These are phyloP conservation scores for Hydrotaea diabolus DNA, from an alignment of 2,888 invertebrate species.

Conservation along the genomic window DNA sequence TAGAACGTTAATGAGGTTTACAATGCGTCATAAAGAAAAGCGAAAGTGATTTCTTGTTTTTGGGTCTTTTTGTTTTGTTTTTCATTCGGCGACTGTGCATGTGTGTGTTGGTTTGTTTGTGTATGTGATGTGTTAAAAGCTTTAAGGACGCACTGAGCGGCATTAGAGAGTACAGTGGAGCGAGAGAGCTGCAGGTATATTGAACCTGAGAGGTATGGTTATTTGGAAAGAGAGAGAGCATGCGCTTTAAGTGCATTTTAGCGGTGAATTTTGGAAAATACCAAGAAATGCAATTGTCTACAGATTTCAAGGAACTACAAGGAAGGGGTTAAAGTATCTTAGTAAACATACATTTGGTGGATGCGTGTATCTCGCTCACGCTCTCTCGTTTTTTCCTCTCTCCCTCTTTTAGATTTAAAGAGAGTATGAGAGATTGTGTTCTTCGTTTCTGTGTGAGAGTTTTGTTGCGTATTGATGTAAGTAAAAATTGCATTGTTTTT, in stretches of 20 bases:
- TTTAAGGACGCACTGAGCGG: neutral
- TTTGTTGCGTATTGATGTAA: neutral
- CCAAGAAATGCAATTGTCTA: neutral
- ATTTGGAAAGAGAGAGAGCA: constrained; percentile 33
- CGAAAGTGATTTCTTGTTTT: constrained; percentile 54
- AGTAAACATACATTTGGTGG: too few species aligned
- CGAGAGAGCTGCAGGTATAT: too few species aligned
- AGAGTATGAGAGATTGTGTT: too few species aligned
- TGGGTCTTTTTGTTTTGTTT: constrained; percentile 1
- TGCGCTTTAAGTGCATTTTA: constrained; percentile 45
- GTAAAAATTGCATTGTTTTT: constrained; percentile 43
- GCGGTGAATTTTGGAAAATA: constrained; percentile 49
- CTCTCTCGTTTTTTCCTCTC: constrained; percentile 24
- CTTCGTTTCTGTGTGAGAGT: too few species aligned
- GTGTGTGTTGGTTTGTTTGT: neutral
- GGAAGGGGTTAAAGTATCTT: constrained; percentile 56
- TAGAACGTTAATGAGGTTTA: constrained; percentile 57
- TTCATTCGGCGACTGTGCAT: neutral
- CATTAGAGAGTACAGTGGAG: too few species aligned
- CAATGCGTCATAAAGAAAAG: constrained; percentile 63
- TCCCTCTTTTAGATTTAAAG: neutral
- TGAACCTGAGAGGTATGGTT: constrained; percentile 11
- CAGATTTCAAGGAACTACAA: constrained; percentile 49
- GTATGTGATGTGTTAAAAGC: constrained; percentile 22
- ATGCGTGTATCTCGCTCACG: too few species aligned